phyloP scores from a whole-genome alignment of 2,888 invertebrate genomes.

The Diachrysia chrysitis region DNA sequence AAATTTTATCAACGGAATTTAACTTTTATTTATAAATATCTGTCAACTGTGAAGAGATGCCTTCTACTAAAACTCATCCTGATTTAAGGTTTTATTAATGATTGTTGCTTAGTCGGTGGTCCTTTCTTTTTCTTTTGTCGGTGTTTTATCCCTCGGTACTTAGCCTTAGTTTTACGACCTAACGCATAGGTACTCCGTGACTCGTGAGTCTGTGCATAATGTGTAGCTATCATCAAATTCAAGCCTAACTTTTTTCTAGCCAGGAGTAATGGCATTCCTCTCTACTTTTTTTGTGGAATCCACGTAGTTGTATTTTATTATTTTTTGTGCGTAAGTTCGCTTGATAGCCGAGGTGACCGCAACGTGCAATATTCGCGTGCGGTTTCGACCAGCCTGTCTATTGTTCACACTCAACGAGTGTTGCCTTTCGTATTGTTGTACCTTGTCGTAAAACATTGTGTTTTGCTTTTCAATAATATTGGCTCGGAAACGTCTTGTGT shows the following conservation, averaged over 20 bases:
- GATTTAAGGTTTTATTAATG: background rate
- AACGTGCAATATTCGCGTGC: slow-evolving; percentile 69
- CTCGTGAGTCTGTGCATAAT: background rate
- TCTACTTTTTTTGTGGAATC: slow-evolving; percentile 46
- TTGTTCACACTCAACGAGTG: slow-evolving; percentile 65
- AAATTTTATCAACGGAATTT: background rate
- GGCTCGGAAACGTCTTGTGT: slow-evolving; percentile 14
- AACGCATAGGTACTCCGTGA: background rate
- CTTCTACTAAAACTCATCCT: background rate
- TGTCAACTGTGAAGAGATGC: background rate
- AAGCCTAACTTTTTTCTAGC: slow-evolving; percentile 27
- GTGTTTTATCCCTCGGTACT: background rate
- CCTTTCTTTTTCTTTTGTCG: background rate
- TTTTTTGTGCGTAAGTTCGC: slow-evolving; percentile 46
- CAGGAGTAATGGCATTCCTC: slow-evolving; percentile 24
- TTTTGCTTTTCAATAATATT: slow-evolving; percentile 41
- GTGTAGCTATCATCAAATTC: slow-evolving; percentile 12
- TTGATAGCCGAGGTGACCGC: slow-evolving; percentile 62
- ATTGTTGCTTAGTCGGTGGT: background rate
- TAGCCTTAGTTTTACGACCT: background rate
- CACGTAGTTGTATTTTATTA: slow-evolving; percentile 41
- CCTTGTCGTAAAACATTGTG: slow-evolving; percentile 47
- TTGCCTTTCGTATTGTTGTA: slow-evolving; percentile 61
- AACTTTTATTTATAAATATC: background rate
- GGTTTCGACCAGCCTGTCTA: slow-evolving; percentile 64